phyloP scores from a whole-genome alignment of 64 coral and sea anemone genomes.

The Stichodactyla helianthus region DNA sequence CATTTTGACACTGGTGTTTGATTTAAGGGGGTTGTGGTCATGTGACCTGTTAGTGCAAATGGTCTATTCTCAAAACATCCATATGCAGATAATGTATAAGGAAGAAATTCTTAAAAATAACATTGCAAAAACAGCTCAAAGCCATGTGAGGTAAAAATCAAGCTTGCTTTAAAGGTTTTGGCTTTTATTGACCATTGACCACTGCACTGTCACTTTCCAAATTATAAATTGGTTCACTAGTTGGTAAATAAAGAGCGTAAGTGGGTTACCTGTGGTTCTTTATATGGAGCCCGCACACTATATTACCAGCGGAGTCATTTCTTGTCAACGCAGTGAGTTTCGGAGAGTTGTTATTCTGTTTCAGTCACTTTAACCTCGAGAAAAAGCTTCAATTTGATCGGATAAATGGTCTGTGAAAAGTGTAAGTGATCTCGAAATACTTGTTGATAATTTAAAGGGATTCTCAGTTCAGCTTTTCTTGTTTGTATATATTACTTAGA shows the following conservation, averaged over 20 bases:
- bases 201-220: too few species aligned
- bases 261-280: neutral
- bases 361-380: neutral
- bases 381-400: neutral
- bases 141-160: too few species aligned
- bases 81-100: too few species aligned
- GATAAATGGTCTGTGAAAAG: conserved; percentile 72
- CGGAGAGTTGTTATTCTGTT: neutral
- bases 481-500: neutral
- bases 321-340: neutral
- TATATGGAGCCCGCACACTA: neutral
- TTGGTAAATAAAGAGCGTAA: neutral
- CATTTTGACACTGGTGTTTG: too few species aligned
- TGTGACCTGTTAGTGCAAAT: too few species aligned
- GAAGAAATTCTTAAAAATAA: too few species aligned
- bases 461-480: neutral
- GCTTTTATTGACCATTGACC: too few species aligned
- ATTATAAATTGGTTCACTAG: too few species aligned
- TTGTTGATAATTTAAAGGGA: neutral
- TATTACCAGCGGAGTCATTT: neutral
- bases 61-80: too few species aligned
- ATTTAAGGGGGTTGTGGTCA: too few species aligned
- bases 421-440: conserved; percentile 34
- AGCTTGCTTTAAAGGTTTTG: too few species aligned
- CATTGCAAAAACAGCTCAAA: too few species aligned